These are phyloP conservation scores for Bos javanicus DNA, from an alignment of 2,113 vertebrate species.

Conservation along the genomic window DNA sequence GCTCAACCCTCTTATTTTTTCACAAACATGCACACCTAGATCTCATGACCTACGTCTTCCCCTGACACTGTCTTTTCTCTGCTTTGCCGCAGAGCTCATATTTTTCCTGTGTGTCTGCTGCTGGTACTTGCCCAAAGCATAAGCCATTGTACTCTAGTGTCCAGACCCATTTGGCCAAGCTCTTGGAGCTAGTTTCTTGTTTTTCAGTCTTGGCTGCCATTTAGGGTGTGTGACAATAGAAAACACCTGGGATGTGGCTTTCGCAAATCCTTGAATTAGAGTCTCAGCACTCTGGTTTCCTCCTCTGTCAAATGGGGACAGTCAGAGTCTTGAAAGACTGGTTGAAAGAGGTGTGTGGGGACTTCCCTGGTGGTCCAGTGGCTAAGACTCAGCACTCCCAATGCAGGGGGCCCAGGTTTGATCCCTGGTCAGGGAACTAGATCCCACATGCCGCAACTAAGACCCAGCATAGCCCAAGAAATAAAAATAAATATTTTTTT, in stretches of 20 bases:
- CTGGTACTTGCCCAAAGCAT: not conserved
- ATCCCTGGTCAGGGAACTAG: not conserved
- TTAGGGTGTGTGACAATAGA: not conserved
- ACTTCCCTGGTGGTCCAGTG: not conserved
- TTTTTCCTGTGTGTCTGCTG: not conserved
- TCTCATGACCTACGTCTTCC: not conserved
- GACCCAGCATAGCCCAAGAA: not conserved
- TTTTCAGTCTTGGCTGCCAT: not conserved
- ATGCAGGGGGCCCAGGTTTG: not conserved
- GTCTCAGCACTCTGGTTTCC: not conserved
- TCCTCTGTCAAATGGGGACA: not conserved
- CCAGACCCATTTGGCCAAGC: not conserved
- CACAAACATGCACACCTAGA: not conserved
- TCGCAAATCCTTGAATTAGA: not conserved
- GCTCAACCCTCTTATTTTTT: not conserved
- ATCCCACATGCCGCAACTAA: not conserved
- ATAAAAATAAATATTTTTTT: not conserved
- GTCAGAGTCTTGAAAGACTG: not conserved
- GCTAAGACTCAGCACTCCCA: not conserved
- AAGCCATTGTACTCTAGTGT: not conserved
- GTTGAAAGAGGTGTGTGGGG: not conserved
- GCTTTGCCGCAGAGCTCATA: not conserved
- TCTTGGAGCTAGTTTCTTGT: not conserved
- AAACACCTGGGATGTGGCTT: not conserved
- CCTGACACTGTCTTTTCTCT: not conserved